These are phyloP conservation scores for Drosophila carrolli DNA, from an alignment of 1,140 invertebrate species.

Conservation along the genomic window DNA sequence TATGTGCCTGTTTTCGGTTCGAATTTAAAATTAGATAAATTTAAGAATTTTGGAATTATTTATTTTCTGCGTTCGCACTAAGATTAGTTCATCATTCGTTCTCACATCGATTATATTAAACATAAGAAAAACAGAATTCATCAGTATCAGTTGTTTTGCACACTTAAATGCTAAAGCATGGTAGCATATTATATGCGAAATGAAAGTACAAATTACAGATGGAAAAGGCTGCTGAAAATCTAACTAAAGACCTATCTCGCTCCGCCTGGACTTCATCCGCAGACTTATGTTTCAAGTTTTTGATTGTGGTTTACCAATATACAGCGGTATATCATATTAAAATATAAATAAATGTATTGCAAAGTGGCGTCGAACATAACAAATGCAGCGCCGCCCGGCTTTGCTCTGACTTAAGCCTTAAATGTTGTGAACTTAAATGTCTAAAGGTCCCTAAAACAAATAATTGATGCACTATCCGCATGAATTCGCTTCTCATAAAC, in stretches of 20 bases:
- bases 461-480: constrained; percentile 45
- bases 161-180: constrained; percentile 62
- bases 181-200: constrained; percentile 30
- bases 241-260: constrained; percentile 67
- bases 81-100: constrained; percentile 54
- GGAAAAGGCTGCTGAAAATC: constrained; percentile 32
- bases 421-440: constrained; percentile 67
- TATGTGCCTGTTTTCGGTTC: constrained; percentile 39
- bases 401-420: constrained; percentile 78
- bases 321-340: constrained; percentile 47
- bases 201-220: constrained; percentile 38
- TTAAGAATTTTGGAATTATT: constrained; percentile 77
- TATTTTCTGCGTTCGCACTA: constrained; percentile 60
- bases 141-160: constrained; percentile 49
- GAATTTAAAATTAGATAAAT: constrained; percentile 71
- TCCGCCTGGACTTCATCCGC: constrained; percentile 44
- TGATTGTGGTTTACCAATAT: constrained; percentile 68
- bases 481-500: constrained; percentile 25
- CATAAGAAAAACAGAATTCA: constrained; percentile 47
- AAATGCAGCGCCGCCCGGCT: constrained; percentile 65
- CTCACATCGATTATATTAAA: constrained; percentile 37
- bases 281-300: constrained; percentile 46
- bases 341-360: constrained; percentile 78
- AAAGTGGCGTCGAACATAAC: constrained; percentile 65
- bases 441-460: constrained; percentile 42